Evolutionary conservation across 2,113 vertebrate species (phyloP).

Genomic region (Aldabrachelys gigantea): DNA sequence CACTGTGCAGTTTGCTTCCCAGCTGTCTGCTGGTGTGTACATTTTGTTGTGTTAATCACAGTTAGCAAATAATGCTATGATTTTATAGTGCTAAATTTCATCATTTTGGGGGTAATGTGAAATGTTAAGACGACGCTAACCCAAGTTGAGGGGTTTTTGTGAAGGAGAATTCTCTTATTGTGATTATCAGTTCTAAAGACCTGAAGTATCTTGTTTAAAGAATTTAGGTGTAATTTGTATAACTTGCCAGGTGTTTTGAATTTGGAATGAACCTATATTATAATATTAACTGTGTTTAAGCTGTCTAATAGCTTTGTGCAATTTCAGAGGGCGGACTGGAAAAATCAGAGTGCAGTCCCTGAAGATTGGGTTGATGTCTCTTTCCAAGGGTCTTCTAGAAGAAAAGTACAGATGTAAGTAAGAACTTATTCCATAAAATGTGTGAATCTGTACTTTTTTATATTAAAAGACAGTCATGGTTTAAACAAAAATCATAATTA

Average conservation of each 20-base stretch:
- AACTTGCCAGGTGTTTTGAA: not conserved
- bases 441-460: not conserved
- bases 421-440: slow-evolving; percentile 1
- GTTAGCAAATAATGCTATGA: slow-evolving; percentile 43
- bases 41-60: slow-evolving; percentile 11
- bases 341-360: slow-evolving; percentile 95
- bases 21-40: not conserved
- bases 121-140: not conserved
- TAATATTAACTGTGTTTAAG: slow-evolving; percentile 3
- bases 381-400: slow-evolving; percentile 95
- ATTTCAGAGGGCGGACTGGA: slow-evolving; percentile 91
- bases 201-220: slow-evolving; percentile 8
- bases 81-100: slow-evolving; percentile 11
- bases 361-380: slow-evolving; percentile 95
- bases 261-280: slow-evolving; percentile 1
- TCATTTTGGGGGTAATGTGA: slow-evolving; percentile 9
- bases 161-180: slow-evolving; percentile 15
- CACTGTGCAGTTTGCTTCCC: slow-evolving; percentile 7
- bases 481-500: not conserved
- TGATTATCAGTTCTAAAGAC: not conserved
- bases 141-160: slow-evolving; percentile 22
- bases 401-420: slow-evolving; percentile 98
- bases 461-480: not conserved
- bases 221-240: slow-evolving; percentile 35
- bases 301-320: slow-evolving; percentile 34